Percentiles rank a stretch among this genome's conserved stretches.
phyloP scores from a whole-genome alignment of 2,113 vertebrate species.

The Dendropsophus ebraccatus region DNA sequence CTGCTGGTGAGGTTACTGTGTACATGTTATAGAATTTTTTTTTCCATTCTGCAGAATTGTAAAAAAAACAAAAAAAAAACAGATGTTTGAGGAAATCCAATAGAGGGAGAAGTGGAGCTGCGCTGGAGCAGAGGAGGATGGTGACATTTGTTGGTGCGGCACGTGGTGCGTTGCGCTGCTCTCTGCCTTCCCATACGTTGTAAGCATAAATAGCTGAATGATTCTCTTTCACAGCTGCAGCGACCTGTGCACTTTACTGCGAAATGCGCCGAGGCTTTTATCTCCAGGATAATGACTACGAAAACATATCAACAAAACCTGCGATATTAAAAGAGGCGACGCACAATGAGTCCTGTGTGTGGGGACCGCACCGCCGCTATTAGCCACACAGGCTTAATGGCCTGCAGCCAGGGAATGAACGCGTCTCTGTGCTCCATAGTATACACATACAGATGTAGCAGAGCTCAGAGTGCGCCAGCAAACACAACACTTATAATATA shows the following conservation, averaged over 20 bases:
- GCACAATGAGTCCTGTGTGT: background rate
- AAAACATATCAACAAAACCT: background rate
- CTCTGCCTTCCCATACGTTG: too few species aligned
- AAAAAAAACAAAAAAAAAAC: background rate
- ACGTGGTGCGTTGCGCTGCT: background rate
- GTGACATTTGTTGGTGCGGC: conserved; percentile 10
- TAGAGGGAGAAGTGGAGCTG: conserved; percentile 55
- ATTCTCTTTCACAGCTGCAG: conserved; percentile 17
- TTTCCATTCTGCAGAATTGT: too few species aligned
- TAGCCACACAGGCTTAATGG: background rate
- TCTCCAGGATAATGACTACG: conserved; percentile 1
- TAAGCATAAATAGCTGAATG: conserved; percentile 38
- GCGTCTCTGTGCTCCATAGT: too few species aligned
- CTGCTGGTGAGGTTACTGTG: too few species aligned
- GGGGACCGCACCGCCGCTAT: background rate
- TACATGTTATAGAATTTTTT: too few species aligned
- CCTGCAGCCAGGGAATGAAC: too few species aligned
- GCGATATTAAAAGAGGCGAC: background rate
- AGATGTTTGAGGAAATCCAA: conserved; percentile 48
- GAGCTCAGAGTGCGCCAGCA: too few species aligned
- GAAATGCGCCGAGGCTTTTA: conserved; percentile 7
- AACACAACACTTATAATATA: too few species aligned
- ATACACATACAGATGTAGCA: too few species aligned
- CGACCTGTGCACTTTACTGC: conserved; percentile 22
- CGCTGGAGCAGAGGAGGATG: background rate